Evolutionary conservation across 2,113 vertebrate genomes (phyloP).

Genomic region (Myrmophylax atrothorax): DNA sequence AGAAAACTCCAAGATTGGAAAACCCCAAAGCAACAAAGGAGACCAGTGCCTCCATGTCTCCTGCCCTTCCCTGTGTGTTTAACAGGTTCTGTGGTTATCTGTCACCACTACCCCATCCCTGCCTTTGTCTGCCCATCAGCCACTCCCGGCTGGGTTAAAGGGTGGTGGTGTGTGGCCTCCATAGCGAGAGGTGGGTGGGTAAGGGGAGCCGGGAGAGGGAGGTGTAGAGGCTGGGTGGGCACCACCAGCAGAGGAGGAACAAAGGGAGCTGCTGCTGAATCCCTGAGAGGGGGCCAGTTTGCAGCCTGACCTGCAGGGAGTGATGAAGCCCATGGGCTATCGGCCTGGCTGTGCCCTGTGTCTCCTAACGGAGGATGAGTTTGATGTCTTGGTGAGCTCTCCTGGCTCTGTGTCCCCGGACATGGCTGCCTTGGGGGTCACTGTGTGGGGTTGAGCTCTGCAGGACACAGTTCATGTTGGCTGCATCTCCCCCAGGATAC

Average conservation of each 20-base stretch:
- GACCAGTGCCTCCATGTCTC: neutral
- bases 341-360: rapidly evolving
- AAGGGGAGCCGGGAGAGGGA: neutral
- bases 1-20: neutral
- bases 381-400: neutral
- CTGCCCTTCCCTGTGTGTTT: neutral
- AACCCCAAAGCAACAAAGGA: neutral
- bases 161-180: neutral
- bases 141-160: neutral
- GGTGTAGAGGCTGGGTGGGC: neutral
- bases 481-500: neutral
- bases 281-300: rapidly evolving
- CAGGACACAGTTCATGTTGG: neutral
- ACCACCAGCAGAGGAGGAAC: neutral
- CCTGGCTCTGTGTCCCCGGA: neutral
- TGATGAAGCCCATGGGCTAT: rapidly evolving
- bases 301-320: neutral
- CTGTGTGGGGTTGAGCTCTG: neutral
- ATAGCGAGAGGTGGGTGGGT: neutral
- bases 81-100: neutral
- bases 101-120: neutral
- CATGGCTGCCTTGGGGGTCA: neutral
- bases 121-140: neutral
- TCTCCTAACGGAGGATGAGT: neutral
- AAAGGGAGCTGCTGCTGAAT: neutral